Evolutionary conservation across 2,113 vertebrate genomes (phyloP).

Genomic region (Collichthys lucidus): DNA sequence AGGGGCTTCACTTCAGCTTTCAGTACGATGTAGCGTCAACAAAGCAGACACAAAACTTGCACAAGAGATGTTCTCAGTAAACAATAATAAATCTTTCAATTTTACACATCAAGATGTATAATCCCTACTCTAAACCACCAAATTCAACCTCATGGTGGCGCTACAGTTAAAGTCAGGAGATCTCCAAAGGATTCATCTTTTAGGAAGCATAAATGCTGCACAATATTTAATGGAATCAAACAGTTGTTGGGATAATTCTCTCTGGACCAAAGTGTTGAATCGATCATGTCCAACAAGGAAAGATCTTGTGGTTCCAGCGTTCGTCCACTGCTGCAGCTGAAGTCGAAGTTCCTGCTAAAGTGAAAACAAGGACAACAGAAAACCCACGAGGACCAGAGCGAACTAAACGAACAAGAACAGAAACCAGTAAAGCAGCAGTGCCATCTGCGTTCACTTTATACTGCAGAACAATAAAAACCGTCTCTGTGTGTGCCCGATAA

Average conservation of each 20-base stretch:
- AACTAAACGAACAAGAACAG: conserved; percentile 43
- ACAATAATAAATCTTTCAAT: too few relatives aligned
- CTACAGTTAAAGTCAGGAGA: too few relatives aligned
- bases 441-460: conserved; percentile 63
- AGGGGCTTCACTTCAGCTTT: too few relatives aligned
- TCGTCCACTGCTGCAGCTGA: background rate
- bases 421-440: conserved; percentile 18
- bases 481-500: conserved; percentile 17
- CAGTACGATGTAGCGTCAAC: too few relatives aligned
- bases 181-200: background rate
- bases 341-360: background rate
- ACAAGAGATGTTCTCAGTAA: too few relatives aligned
- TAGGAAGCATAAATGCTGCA: background rate
- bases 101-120: too few relatives aligned
- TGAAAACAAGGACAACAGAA: conserved; percentile 23
- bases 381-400: conserved; percentile 27
- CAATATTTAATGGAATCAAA: background rate
- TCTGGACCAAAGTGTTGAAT: too few relatives aligned
- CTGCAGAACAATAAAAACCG: conserved; percentile 27
- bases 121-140: too few relatives aligned
- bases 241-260: background rate
- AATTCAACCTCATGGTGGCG: background rate
- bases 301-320: background rate
- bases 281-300: background rate
- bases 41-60: too few relatives aligned